Evolutionary conservation across 2,797 vertebrate species (phyloP), one percentile per base, ranked within the genome.

Genomic region (Lithobates sylvaticus): DNA sequence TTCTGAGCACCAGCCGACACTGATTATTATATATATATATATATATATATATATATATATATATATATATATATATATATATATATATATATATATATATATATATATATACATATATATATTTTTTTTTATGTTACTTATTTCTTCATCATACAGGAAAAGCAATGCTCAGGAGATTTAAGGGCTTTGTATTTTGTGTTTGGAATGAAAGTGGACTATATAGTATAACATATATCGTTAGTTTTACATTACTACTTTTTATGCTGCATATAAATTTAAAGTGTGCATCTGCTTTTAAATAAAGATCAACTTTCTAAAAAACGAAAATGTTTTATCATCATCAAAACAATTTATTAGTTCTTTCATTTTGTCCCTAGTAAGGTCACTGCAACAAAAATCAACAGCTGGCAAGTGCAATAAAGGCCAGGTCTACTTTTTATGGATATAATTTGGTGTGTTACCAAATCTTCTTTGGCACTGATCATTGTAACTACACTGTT

Each of bases 241-340:
- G 39, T 69, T 50, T 54, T 18, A 12, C 26, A 79, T 79, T 85
- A 65, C 47, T 72, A 76, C 10, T 36, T 44, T 67, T 73, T 74
- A 73, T 89, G 88, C 86, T 89, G 89, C 89, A 88, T 90, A 91
- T 91, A 91, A 89, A 89, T 90, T 89, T 86, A 90, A 92, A 91
- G 89, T 88, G 91, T 90, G 89, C 92, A 92, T 92, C 92, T 92
- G 92, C 89, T 92, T 92, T 89, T 90, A 91, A 90, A 90, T 92
- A 91, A 91, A 88, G 89, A 92, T 90, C 90, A 90, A 91, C 90
- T 89, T 89, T 90, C 90, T 91, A 90, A 88, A 89, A 90, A 92
- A 91, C 86, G 89, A 88, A 90, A 92, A 90, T 89, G 71, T 90
- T 90, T 92, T 90, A 92, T 91, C 89, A 91, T 88, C 89, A 91